Evolutionary conservation across 1,140 invertebrate genomes (phyloP).

Genomic region (Drosophila miranda): DNA sequence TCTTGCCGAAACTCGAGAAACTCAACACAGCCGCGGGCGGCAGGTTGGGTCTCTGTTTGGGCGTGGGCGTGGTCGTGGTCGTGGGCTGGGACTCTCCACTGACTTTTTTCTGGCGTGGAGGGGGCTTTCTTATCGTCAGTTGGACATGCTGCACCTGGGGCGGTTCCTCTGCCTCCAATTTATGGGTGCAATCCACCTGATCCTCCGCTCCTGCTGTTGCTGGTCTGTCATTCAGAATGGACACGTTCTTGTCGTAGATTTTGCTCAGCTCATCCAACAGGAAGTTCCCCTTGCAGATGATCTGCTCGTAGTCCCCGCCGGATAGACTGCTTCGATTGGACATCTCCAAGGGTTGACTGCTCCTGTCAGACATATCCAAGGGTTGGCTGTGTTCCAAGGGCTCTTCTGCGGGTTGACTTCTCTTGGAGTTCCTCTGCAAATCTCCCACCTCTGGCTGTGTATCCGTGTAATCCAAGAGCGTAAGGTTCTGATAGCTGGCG

Average conservation of each 20-base stretch:
- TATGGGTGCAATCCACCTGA: neutral
- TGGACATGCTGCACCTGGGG: slow-evolving; percentile 67
- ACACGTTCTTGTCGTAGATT: slow-evolving; percentile 84
- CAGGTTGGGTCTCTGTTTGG: neutral
- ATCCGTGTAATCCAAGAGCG: slow-evolving; percentile 68
- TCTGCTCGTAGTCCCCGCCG: slow-evolving; percentile 58
- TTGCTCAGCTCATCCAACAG: slow-evolving; percentile 78
- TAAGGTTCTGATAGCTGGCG: slow-evolving; percentile 77
- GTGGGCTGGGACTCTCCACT: neutral
- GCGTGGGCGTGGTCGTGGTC: neutral
- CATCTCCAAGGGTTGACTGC: slow-evolving; percentile 41
- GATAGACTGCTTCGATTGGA: slow-evolving; percentile 37
- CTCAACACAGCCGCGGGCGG: slow-evolving; percentile 31
- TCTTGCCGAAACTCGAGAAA: slow-evolving; percentile 61
- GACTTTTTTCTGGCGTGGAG: slow-evolving; percentile 44
- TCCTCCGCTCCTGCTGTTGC: slow-evolving; percentile 1
- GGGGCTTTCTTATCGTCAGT: slow-evolving; percentile 69
- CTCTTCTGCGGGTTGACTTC: slow-evolving; percentile 30
- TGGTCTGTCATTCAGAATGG: slow-evolving; percentile 82
- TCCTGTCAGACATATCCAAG: slow-evolving; percentile 51
- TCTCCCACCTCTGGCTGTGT: slow-evolving; percentile 19
- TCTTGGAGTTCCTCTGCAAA: slow-evolving; percentile 17
- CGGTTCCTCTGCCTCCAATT: neutral
- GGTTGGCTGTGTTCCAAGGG: slow-evolving; percentile 14
- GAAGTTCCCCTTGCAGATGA: slow-evolving; percentile 78